Percentiles rank a stretch among this genome's conserved stretches.
Evolutionary conservation across 2,888 invertebrate species (phyloP).

Genomic region (Eristalinus aeneus): DNA sequence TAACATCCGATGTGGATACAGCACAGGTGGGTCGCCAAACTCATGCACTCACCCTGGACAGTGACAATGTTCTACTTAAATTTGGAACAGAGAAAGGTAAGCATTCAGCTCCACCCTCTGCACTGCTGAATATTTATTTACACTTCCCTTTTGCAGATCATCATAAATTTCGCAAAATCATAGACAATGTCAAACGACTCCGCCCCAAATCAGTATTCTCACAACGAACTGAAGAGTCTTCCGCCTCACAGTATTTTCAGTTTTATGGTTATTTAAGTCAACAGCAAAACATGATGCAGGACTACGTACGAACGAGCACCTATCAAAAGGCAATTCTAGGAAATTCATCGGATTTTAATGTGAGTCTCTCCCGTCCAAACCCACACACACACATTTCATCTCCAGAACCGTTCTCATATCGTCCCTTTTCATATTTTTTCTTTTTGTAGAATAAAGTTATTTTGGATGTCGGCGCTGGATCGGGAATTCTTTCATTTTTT

Average conservation of each 20-base stretch:
- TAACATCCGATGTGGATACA: constrained; percentile 78
- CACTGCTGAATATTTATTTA: neutral
- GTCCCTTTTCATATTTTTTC: neutral
- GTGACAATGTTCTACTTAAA: constrained; percentile 78
- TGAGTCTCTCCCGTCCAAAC: constrained; percentile 73
- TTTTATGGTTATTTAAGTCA: constrained; percentile 99
- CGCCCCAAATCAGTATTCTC: constrained; percentile 91
- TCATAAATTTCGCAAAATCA: constrained; percentile 79
- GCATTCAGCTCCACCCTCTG: neutral
- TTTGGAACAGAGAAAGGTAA: constrained; percentile 78
- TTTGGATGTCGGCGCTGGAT: constrained; percentile 98
- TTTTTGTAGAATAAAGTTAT: constrained; percentile 90
- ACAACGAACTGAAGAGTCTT: constrained; percentile 97
- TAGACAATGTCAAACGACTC: constrained; percentile 79
- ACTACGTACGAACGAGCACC: constrained; percentile 98
- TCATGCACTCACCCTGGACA: constrained; percentile 78
- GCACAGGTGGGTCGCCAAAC: constrained; percentile 78
- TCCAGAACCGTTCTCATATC: neutral
- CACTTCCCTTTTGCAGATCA: constrained; percentile 74
- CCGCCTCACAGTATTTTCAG: constrained; percentile 99
- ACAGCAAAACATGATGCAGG: constrained; percentile 99
- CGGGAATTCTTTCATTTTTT: constrained; percentile 98
- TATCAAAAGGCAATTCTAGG: constrained; percentile 98
- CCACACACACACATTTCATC: neutral
- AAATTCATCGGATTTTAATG: constrained; percentile 94